Evolutionary conservation across 2,113 vertebrate genomes (phyloP).

Genomic region (Mormoops blainvillei): DNA sequence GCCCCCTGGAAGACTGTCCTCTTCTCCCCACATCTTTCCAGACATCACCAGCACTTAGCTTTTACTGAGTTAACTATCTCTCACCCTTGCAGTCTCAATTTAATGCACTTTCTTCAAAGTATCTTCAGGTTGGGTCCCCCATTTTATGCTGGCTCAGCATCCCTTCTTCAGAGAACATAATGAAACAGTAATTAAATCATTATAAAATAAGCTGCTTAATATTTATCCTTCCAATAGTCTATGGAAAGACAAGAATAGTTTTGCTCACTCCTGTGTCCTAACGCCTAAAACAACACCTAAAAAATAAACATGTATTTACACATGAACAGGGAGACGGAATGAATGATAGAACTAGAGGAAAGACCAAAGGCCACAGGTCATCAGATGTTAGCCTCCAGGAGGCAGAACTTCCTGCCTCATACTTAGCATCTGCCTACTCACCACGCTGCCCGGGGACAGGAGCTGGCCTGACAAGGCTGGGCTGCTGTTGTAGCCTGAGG

Average conservation of each 20-base stretch:
- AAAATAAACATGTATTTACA: background rate
- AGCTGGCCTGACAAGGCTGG: conserved; percentile 77
- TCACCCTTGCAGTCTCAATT: background rate
- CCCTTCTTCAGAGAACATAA: background rate
- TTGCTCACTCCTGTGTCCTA: background rate
- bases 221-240: background rate
- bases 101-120: background rate
- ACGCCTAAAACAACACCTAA: background rate
- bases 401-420: background rate
- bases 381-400: background rate
- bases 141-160: background rate
- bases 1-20: background rate
- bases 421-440: conserved; percentile 51
- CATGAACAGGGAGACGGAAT: background rate
- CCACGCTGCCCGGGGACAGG: conserved; percentile 79
- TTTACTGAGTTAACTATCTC: background rate
- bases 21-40: background rate
- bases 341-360: background rate
- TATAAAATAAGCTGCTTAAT: background rate
- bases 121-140: background rate
- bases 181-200: background rate
- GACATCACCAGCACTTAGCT: background rate
- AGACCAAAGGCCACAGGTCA: background rate
- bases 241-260: background rate
- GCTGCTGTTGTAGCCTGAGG: conserved; percentile 96